Base-by-base conservation (phyloP, 2,797 vertebrate genomes). In the Cynopterus sphinx region DNA sequence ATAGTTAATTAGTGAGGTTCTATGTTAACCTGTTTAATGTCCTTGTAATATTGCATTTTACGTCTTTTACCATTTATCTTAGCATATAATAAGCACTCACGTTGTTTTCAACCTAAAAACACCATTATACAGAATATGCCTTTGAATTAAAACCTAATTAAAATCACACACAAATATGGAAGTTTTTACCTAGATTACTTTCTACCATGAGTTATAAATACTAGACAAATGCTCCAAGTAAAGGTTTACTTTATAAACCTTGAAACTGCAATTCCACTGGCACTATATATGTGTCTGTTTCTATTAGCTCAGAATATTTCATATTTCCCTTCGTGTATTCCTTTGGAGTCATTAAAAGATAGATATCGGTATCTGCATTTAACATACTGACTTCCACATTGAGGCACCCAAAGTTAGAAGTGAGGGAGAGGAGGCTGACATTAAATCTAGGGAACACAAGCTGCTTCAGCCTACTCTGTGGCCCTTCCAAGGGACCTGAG, bases 81-180 rank as follows among this genome's bases (percentile, higher is more conserved):
- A 33, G n/a, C 16, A 39, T 51, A 33, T 79, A 84, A 83, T 59
- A 41, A 85, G 13, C 70, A 36, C 77, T n/a, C 21, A 63, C 26
- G 10, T 77, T 88, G 57, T 68, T 85, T 90, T 74, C 74, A 96
- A 39, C 15, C 26, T 90, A 65, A 16, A 89, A 16, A 89, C n/a
- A 53, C 31, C 36, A 55, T 70, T 74, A 86, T 53, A 77, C 6
- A 49, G 33, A 15, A 70, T 43, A n/a, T 3, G 67, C 41, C 12
- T 83, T 61, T 84, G 36, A 68, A 31, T 75, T 61, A 94, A 82
- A 67, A 79, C 21, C 26, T 68, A 95, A 16, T 49, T 49, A 49
- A 49, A 94, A 43, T 87, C 36, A 53, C 15, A 53, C 13, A 82
- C n/a, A 84, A 26, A 70, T 68, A 70, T 6, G 55, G 63, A 46